Percentiles rank a stretch among this genome's conserved stretches.
phyloP scores from a whole-genome alignment of 2,888 invertebrate species.

The Rotaria magnacalcarata region DNA sequence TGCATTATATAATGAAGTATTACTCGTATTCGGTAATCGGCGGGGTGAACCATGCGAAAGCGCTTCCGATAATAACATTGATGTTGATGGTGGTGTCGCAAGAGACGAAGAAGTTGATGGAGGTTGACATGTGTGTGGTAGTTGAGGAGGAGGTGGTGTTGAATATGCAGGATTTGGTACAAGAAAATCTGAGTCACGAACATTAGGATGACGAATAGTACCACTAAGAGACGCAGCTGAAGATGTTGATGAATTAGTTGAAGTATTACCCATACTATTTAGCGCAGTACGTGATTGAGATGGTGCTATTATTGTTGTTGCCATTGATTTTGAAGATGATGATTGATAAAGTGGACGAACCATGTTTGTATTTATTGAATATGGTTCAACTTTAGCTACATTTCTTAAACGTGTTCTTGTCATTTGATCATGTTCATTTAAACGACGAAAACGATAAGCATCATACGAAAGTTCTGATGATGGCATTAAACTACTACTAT shows the following conservation, averaged over 20 bases:
- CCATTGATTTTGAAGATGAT: background rate
- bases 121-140: background rate
- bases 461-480: conserved; percentile 29
- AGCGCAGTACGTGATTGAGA: background rate
- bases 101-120: background rate
- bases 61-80: background rate
- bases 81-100: background rate
- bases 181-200: conserved; percentile 2
- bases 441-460: conserved; percentile 11
- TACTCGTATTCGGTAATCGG: background rate
- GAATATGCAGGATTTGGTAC: background rate
- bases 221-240: background rate
- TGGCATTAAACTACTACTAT: background rate
- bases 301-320: background rate
- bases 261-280: background rate
- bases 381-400: conserved; percentile 7
- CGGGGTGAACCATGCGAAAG: background rate
- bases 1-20: background rate
- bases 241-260: background rate
- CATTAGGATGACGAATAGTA: conserved; percentile 6
- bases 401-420: conserved; percentile 25
- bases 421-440: conserved; percentile 15
- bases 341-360: background rate
- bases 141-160: background rate
- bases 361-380: background rate